These are phyloP conservation scores for Azorinus chamasolen DNA, from an alignment of 2,888 invertebrate genomes.

Conservation along the genomic window DNA sequence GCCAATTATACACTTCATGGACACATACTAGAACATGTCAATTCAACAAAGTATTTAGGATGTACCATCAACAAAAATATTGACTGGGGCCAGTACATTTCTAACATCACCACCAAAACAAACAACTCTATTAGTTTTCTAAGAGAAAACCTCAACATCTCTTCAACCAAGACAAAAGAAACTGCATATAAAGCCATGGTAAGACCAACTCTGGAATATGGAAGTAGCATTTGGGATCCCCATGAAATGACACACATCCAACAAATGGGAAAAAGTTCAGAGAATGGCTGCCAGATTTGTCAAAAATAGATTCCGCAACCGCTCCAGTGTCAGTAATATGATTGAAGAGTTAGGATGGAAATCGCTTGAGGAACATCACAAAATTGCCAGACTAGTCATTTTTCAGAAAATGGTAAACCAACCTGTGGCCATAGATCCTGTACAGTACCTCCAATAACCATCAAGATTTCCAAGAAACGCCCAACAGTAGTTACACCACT, in stretches of 20 bases:
- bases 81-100: neutral
- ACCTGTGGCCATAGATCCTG: no score
- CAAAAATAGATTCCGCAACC: no score
- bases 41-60: neutral
- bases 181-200: constrained; percentile 1
- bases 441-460: no score
- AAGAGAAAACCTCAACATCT: constrained; percentile 1
- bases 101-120: constrained; percentile 1
- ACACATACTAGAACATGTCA: neutral
- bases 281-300: no score
- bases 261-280: no score
- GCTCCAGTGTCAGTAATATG: no score
- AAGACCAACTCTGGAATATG: constrained; percentile 1
- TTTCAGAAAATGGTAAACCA: no score
- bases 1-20: neutral
- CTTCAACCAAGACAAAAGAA: neutral
- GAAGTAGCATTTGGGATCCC: constrained; percentile 7
- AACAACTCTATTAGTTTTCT: neutral
- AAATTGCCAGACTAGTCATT: no score
- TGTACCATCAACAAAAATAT: constrained; percentile 1
- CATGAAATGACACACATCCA: neutral
- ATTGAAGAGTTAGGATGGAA: no score
- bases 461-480: no score
- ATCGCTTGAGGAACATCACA: no score
- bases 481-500: no score